Evolutionary conservation across 2,113 vertebrate species (phyloP), one percentile per base, ranked within the genome.

Genomic region (Ginglymostoma cirratum): DNA sequence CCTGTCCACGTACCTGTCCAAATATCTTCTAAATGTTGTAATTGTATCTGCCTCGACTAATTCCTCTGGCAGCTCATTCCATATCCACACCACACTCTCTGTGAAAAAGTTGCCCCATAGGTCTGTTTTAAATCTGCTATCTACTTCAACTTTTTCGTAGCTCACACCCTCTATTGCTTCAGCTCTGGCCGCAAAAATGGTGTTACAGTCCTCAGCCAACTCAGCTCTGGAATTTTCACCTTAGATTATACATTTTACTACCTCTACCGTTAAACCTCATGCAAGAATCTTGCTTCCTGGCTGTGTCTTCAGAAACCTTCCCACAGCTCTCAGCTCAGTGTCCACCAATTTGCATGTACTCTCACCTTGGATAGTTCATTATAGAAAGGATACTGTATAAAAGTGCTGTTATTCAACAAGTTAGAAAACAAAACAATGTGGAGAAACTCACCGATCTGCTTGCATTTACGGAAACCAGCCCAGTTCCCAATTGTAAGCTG

Each of bases 401-500:
- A 34, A 2, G 24, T 93, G 65, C 21, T 66, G n/a, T 83, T 23
- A 38, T 23, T 19, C 80, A 42, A 21, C 38, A 38, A 83, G 2
- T 17, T 93, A 19, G 30, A 34, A 90, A n/a, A 30, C 14, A 34
- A 0, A 23, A 93, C 34, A 66, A 34, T n/a, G 23, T 38, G 34
- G n/a, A 93, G 61, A 93, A 23, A 93, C 89, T 93, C 61, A 93
- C 89, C 89, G 34, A 66, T 66, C 0, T n/a, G 89, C 61, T 65
- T 38, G 89, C 61, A 67, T 67, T 93, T 93, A n/a, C 61, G 23
- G 61, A 23, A 66, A 93, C 34, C 61, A 66, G n/a, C 34, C 61
- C 61, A 93, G 89, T 61, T 66, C n/a, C 61, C 55, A 65, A 66
- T 61, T 66, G 89, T 66, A 93, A 67, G n/a, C 89, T 93, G 89